Evolutionary conservation across 2,113 vertebrate genomes (phyloP).

Genomic region (Pogonocichla stellata): DNA sequence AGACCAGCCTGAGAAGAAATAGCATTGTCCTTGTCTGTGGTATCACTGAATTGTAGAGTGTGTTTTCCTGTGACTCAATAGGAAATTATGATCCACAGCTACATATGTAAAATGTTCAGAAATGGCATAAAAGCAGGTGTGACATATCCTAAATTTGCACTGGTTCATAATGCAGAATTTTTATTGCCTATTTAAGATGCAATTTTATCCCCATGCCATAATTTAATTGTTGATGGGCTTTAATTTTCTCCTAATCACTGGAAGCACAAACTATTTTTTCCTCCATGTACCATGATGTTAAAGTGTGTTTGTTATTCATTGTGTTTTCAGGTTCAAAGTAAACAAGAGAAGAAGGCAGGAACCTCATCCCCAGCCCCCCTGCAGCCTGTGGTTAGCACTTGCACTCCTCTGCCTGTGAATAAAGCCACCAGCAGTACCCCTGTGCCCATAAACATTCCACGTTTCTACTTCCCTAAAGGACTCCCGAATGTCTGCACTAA

Average conservation of each 20-base stretch:
- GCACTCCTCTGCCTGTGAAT: slow-evolving; percentile 79
- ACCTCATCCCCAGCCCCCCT: slow-evolving; percentile 77
- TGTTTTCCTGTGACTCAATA: background rate
- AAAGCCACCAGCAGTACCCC: slow-evolving; percentile 79
- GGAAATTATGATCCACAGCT: background rate
- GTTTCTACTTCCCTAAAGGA: slow-evolving; percentile 97
- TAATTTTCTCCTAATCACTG: background rate
- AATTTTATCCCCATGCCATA: background rate
- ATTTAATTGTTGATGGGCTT: background rate
- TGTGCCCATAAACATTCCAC: slow-evolving; percentile 95
- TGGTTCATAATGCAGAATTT: background rate
- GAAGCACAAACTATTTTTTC: background rate
- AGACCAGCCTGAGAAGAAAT: background rate
- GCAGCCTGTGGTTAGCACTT: slow-evolving; percentile 64
- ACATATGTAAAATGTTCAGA: background rate
- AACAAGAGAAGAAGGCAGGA: slow-evolving; percentile 93
- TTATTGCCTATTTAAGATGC: background rate
- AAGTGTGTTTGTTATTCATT: slow-evolving; percentile 15
- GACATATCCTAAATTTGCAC: rapidly evolving
- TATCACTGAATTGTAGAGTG: background rate
- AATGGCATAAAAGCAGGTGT: background rate
- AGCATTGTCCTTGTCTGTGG: background rate
- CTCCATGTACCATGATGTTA: rapidly evolving
- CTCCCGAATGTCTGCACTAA: slow-evolving; percentile 83
- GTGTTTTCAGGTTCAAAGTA: slow-evolving; percentile 86